Conservation (phyloP, 2,113 vertebrate genomes). For the Pristiophorus japonicus region DNA sequence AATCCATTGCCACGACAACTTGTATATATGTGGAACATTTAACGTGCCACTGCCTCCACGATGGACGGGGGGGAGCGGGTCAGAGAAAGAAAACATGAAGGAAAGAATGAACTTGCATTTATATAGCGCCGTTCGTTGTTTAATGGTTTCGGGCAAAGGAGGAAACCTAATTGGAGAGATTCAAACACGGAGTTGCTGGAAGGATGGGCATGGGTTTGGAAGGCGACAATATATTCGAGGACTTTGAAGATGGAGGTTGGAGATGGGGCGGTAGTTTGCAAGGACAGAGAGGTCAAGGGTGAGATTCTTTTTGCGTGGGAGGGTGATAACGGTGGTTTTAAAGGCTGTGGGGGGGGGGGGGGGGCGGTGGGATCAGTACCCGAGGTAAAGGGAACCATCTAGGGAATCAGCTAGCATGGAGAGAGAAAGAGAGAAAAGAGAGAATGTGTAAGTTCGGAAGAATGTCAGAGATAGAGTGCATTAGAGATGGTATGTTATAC, state of each 20-base stretch:
- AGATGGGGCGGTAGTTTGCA: neutral
- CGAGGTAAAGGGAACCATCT: too few species aligned
- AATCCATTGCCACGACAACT: neutral
- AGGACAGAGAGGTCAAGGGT: neutral
- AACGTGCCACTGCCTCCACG: neutral
- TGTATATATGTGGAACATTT: neutral
- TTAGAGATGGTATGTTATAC: too few species aligned
- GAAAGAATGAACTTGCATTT: neutral
- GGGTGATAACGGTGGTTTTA: neutral
- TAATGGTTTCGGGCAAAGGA: neutral
- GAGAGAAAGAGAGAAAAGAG: too few species aligned
- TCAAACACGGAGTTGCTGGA: too few species aligned
- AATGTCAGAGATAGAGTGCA: too few species aligned
- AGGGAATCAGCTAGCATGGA: too few species aligned
- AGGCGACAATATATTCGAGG: neutral
- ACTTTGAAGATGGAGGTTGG: neutral
- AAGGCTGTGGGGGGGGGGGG: too few species aligned
- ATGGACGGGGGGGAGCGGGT: too few species aligned
- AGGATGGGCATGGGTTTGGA: neutral
- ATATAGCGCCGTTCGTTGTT: neutral
- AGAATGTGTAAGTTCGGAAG: too few species aligned
- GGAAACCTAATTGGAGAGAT: neutral
- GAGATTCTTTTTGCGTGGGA: neutral
- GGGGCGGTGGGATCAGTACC: too few species aligned
- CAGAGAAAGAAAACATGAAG: neutral